Evolutionary conservation across 2,888 invertebrate species (phyloP), one percentile per base, ranked within the genome.

Genomic region (Lysandra coridon): DNA sequence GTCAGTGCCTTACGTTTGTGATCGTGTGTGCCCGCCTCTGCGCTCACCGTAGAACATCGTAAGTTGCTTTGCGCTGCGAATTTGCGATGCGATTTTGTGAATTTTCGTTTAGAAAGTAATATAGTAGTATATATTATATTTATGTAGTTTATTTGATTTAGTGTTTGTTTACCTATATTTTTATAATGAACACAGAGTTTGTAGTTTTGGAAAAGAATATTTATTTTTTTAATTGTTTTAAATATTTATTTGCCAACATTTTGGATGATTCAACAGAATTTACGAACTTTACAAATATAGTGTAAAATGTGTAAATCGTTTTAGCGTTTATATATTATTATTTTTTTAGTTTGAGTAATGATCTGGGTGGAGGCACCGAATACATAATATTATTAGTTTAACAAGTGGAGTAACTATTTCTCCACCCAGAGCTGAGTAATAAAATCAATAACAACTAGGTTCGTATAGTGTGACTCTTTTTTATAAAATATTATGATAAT

Each of bases 1-100:
- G 83, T 82, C 86, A 87, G 88, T 88, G 84, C 84, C 84, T 84
- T 83, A 82, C 83, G 75, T 82, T 82, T 80, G 85, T 85, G 84
- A 80, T 80, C 80, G 84, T 82, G 85, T 81, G 83, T 84, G 83
- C 86, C 85, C 86, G 86, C 84, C 83, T 82, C 83, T 80, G 77
- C 83, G 80, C 81, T 81, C 80, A 78, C 81, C 73, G 30, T 81
- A 82, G 78, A 81, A 78, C 79, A 82, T 81, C 82, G 87, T 87
- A 85, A 86, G 87, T 87, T 44, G 78, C 75, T 80, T 81, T 57
- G 80, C 82, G 62, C 44, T 80, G 81, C 81, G 81, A 78, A 53
- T 78, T 80, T 78, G 80, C 79, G 10, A 60, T 12, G 78, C 77
- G 79, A 79, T 77, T 80, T 81, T 76, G 73, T 64, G 64, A 64